phyloP scores from a whole-genome alignment of 2,797 vertebrate species.

The Hydrocynus forskahlii region DNA sequence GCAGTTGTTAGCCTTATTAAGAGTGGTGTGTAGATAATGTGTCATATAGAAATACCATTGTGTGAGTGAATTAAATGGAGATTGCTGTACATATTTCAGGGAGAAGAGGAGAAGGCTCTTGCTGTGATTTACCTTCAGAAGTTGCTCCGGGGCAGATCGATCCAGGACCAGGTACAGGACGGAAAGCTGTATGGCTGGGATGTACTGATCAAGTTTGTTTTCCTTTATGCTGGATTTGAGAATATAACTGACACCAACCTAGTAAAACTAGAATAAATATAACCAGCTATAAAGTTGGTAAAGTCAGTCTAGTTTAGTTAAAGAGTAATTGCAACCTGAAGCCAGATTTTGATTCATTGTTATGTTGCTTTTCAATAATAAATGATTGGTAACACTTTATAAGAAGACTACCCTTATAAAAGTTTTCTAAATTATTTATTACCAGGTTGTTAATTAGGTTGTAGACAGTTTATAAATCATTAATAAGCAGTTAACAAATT shows the following conservation, averaged over 20 bases:
- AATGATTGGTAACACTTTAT: too few relatives aligned
- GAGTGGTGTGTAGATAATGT: background rate
- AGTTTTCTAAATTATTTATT: too few relatives aligned
- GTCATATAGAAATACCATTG: background rate
- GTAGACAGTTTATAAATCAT: too few relatives aligned
- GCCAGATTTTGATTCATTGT: too few relatives aligned
- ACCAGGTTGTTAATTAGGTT: too few relatives aligned
- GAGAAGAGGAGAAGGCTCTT: constrained; percentile 87
- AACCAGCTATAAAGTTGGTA: background rate
- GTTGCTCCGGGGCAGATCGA: constrained; percentile 86
- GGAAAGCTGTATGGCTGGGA: background rate
- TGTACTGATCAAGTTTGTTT: background rate
- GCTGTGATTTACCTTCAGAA: constrained; percentile 88
- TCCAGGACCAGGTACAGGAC: constrained; percentile 83
- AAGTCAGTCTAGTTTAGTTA: background rate
- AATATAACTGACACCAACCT: too few relatives aligned
- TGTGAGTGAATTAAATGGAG: background rate
- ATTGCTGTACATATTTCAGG: constrained; percentile 66
- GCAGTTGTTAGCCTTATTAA: background rate
- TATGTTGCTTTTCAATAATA: too few relatives aligned
- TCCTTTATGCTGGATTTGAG: too few relatives aligned
- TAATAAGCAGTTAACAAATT: too few relatives aligned
- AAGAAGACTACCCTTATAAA: too few relatives aligned
- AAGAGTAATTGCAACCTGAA: background rate
- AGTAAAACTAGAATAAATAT: too few relatives aligned